Percentiles rank a stretch among this genome's conserved stretches.
phyloP scores from a whole-genome alignment of 2,888 invertebrate genomes.

The Thera britannica region DNA sequence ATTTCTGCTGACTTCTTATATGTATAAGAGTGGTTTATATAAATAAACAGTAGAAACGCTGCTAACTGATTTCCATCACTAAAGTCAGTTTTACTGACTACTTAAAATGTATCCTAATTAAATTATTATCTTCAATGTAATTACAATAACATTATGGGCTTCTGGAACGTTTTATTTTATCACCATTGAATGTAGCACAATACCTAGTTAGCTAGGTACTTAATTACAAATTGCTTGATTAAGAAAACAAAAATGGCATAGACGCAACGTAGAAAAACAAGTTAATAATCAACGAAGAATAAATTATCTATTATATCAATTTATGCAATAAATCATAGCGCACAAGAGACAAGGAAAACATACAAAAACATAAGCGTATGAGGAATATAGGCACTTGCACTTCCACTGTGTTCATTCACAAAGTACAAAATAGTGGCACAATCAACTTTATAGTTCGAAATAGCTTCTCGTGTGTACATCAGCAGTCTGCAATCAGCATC shows the following conservation, averaged over 20 bases:
- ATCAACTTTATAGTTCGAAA: constrained; percentile 68
- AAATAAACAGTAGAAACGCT: too few relatives aligned
- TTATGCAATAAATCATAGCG: constrained; percentile 17
- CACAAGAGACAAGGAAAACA: constrained; percentile 29
- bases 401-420: constrained; percentile 64
- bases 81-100: too few relatives aligned
- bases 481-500: constrained; percentile 70
- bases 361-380: constrained; percentile 21
- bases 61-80: too few relatives aligned
- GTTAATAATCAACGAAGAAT: constrained; percentile 8
- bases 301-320: constrained; percentile 3
- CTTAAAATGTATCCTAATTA: too few relatives aligned
- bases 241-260: neutral
- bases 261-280: neutral
- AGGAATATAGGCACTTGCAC: constrained; percentile 35
- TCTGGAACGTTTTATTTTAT: neutral
- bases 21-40: too few relatives aligned
- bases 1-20: neutral
- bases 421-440: constrained; percentile 71
- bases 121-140: too few relatives aligned
- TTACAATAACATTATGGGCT: too few relatives aligned
- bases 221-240: neutral
- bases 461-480: constrained; percentile 73
- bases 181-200: neutral
- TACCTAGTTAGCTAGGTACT: neutral